Conservation (phyloP, 2,113 vertebrate species). For the Heterotis niloticus region DNA sequence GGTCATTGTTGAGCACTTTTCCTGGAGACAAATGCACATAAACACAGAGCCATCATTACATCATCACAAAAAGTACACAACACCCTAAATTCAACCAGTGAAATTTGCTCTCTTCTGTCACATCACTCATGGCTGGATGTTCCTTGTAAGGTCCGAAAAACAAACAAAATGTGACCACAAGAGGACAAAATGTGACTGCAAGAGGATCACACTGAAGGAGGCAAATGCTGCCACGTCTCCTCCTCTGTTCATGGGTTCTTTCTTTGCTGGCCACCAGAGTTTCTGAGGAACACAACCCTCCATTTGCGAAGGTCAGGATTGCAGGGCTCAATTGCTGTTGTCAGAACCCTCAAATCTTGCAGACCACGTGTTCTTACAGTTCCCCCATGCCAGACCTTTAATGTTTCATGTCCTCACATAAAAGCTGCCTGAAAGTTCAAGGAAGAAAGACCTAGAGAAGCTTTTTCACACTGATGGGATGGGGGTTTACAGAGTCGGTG, state of each 20-base stretch:
- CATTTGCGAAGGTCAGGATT: not conserved
- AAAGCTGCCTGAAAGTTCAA: slow-evolving; percentile 3
- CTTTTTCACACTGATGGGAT: not conserved
- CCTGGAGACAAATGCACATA: slow-evolving; percentile 59
- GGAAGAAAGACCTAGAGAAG: slow-evolving; percentile 24
- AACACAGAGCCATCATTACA: not conserved
- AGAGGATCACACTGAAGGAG: not conserved
- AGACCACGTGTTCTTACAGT: too few relatives aligned
- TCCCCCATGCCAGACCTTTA: too few relatives aligned
- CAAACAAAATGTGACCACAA: not conserved
- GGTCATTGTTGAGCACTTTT: slow-evolving; percentile 94
- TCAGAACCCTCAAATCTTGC: not conserved
- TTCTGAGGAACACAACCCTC: too few relatives aligned
- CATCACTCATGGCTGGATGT: not conserved
- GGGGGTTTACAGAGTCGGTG: not conserved
- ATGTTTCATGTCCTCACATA: not conserved
- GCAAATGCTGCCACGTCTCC: not conserved
- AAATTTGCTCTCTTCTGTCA: not conserved
- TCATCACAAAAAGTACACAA: not conserved
- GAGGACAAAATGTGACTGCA: not conserved
- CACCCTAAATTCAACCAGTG: not conserved
- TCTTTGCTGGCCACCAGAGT: too few relatives aligned
- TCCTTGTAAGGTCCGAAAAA: not conserved
- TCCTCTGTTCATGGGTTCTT: too few relatives aligned
- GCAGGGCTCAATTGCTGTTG: not conserved